Conservation (phyloP, 2,113 vertebrate species). For the Sialia sialis region DNA sequence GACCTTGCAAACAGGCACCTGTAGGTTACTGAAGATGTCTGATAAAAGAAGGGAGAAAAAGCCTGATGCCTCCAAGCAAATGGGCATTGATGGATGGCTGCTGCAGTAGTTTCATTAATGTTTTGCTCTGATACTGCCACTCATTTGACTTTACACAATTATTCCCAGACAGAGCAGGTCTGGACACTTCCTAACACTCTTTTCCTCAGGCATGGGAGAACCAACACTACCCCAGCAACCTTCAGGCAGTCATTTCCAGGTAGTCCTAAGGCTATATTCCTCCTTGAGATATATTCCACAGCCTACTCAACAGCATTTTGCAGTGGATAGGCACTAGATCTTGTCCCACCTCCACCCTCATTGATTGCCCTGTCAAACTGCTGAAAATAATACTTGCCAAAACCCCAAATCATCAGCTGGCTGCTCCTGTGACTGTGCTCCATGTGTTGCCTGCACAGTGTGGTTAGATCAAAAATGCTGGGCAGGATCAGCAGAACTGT, state of each 20-base stretch:
- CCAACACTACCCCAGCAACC: background rate
- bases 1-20: slow-evolving; percentile 19
- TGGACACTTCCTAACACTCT: background rate
- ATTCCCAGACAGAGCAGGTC: background rate
- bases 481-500: background rate
- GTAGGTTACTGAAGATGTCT: background rate
- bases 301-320: background rate
- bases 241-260: background rate
- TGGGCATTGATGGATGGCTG: background rate
- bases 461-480: background rate
- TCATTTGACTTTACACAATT: background rate
- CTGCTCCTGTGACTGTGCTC: background rate
- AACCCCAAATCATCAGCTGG: background rate
- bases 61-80: background rate
- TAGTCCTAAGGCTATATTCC: background rate
- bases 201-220: background rate
- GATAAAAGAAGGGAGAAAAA: background rate
- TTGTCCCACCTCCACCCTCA: background rate
- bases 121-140: background rate
- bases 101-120: background rate
- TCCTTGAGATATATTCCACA: background rate
- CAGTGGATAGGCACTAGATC: background rate
- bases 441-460: background rate
- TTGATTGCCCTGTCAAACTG: background rate
- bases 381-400: background rate